These are phyloP conservation scores for Ictalurus furcatus DNA, from an alignment of 2,113 vertebrate genomes.

Conservation along the genomic window DNA sequence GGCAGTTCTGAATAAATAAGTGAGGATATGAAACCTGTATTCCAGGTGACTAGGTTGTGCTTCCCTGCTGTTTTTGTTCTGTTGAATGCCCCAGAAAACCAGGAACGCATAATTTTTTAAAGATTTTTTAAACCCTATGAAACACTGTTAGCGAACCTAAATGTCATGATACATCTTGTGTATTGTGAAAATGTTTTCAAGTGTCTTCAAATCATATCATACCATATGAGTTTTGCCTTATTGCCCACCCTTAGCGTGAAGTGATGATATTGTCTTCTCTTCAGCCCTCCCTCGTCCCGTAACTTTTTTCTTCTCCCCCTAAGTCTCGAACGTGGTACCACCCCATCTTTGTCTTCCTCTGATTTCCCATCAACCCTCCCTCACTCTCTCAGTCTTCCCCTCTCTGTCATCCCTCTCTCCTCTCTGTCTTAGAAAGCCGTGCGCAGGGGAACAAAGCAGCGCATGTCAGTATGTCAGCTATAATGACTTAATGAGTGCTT, in stretches of 20 bases:
- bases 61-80: not conserved
- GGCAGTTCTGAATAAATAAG: no score
- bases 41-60: not conserved
- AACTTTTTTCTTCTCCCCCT: not conserved
- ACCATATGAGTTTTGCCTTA: not conserved
- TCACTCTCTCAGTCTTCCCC: not conserved
- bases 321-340: not conserved
- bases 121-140: not conserved
- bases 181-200: not conserved
- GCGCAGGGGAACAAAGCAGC: constrained; percentile 46
- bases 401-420: constrained; percentile 45
- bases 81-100: not conserved
- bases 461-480: constrained; percentile 65
- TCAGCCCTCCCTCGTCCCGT: not conserved
- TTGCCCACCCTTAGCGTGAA: not conserved
- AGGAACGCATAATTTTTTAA: not conserved
- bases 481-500: constrained; percentile 85
- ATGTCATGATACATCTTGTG: not conserved
- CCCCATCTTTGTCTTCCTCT: constrained; percentile 18
- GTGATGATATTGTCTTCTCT: constrained; percentile 8
- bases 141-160: not conserved
- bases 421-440: constrained; percentile 34
- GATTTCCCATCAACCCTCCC: constrained; percentile 13
- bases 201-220: constrained; percentile 13
- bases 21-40: no score